Base-by-base conservation (phyloP, 2,888 invertebrate genomes). In the Sesamia inferens region DNA sequence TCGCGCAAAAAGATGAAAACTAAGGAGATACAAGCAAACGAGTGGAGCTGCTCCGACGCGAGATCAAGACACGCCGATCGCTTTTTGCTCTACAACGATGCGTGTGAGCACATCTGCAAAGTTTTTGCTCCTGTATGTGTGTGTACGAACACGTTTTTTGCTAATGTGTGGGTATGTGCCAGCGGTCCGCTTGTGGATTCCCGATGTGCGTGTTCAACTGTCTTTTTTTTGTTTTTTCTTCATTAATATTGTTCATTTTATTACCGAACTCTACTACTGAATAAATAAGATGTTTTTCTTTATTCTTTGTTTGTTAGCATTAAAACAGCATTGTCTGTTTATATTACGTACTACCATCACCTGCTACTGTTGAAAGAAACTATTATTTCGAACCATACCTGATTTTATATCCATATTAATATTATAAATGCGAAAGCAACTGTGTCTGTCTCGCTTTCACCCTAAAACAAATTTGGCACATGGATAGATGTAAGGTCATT, bases 101-200 rank as follows among this genome's bases (percentile, higher is more conserved):
- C 93, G 92, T 93, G 93, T 92, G 93, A 93, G 91, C 93, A 94
- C 95, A 95, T 94, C 93, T 94, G 94, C 91, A 87, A 86, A 88
- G 92, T 92, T 92, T 93, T 92, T 91, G 87, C 87, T 84, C 74
- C 74, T 87, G 85, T 90, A 85, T 91, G 90, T 90, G 91, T 88
- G 87, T 86, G 82, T 88, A 88, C 78, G 83, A 81, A 87, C 84
- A 87, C 88, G 88, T 91, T 94, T 93, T 91, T 90, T 90, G 85
- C 78, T 82, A 79, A 85, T 86, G 88, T 88, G 87, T 71, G 81
- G 77, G 84, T 91, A 89, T 90, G 88, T 88, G 89, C 81, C 88
- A 88, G 84, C 82, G 88, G 86, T 85, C 87, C 79, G 89, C 87
- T 90, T 89, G 90, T 89, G 87, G 89, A 85, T 86, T 88, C 89